Evolutionary conservation across 2,113 vertebrate genomes (phyloP).

Genomic region (Gallinago paraguaiae): DNA sequence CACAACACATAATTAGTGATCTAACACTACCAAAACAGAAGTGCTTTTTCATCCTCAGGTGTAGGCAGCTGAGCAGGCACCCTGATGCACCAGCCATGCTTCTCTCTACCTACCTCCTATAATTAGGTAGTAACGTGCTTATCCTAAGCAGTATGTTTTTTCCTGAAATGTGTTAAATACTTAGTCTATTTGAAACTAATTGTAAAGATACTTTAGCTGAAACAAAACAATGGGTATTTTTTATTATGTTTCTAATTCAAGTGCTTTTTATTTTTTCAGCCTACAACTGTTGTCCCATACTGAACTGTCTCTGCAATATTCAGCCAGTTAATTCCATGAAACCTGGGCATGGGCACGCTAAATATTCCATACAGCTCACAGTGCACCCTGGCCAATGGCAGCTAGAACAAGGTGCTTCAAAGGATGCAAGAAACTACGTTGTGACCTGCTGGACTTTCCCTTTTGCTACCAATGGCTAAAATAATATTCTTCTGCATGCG

Average conservation of each 20-base stretch:
- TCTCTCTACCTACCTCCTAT: neutral
- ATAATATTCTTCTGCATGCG: fast-evolving
- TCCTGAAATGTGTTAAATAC: neutral
- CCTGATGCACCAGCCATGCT: neutral
- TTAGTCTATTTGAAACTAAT: neutral
- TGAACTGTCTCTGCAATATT: neutral
- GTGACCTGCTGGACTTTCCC: neutral
- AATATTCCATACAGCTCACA: no score
- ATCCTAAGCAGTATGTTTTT: fast-evolving
- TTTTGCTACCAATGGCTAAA: neutral
- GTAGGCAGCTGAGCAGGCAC: neutral
- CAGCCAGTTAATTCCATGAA: neutral
- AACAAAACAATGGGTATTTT: fast-evolving
- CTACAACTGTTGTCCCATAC: neutral
- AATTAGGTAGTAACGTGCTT: fast-evolving
- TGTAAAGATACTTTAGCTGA: neutral
- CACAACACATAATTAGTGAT: neutral
- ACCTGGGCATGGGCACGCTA: fast-evolving
- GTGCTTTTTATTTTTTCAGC: neutral
- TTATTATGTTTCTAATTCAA: neutral
- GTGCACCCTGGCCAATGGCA: fast-evolving
- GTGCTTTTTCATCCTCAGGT: neutral
- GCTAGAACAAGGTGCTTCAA: neutral
- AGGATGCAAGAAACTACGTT: fast-evolving
- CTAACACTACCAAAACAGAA: neutral